Conservation (phyloP, 2,888 invertebrate genomes). For the Hirudinaria manillensis region DNA sequence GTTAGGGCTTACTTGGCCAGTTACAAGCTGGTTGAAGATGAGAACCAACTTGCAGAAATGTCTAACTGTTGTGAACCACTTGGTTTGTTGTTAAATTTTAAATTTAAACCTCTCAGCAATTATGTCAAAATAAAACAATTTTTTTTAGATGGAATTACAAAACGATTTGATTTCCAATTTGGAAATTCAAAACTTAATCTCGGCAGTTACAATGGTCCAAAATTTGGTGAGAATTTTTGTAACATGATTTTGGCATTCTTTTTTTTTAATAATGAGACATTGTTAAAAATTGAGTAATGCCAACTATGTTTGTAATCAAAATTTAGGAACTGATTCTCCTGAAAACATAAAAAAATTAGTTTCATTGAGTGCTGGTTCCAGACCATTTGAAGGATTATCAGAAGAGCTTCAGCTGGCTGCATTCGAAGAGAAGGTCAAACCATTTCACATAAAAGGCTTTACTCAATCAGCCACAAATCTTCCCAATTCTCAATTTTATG, state of each 20-base stretch:
- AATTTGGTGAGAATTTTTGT: constrained; percentile 29
- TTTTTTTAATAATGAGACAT: not conserved
- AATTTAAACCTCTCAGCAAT: not conserved
- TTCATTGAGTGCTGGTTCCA: constrained; percentile 63
- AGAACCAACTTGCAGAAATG: constrained; percentile 78
- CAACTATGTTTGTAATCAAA: too few relatives aligned
- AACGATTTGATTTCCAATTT: not conserved
- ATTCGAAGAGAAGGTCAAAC: not conserved
- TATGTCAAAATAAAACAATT: not conserved
- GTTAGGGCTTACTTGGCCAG: constrained; percentile 91
- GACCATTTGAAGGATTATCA: constrained; percentile 9
- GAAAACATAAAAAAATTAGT: constrained; percentile 92
- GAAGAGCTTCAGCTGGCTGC: not conserved
- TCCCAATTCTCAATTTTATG: constrained; percentile 6
- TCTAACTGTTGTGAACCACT: constrained; percentile 77
- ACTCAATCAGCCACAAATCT: not conserved
- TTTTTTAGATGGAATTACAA: not conserved
- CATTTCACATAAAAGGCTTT: not conserved
- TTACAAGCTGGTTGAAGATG: constrained; percentile 84
- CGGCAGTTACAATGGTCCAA: constrained; percentile 19
- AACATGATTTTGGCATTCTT: not conserved
- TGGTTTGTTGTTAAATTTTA: constrained; percentile 29
- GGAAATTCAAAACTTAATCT: constrained; percentile 3
- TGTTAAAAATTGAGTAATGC: not conserved
- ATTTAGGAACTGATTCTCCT: constrained; percentile 73